phyloP scores from a whole-genome alignment of 1,140 invertebrate genomes.

The Andrena cerasifolii region DNA sequence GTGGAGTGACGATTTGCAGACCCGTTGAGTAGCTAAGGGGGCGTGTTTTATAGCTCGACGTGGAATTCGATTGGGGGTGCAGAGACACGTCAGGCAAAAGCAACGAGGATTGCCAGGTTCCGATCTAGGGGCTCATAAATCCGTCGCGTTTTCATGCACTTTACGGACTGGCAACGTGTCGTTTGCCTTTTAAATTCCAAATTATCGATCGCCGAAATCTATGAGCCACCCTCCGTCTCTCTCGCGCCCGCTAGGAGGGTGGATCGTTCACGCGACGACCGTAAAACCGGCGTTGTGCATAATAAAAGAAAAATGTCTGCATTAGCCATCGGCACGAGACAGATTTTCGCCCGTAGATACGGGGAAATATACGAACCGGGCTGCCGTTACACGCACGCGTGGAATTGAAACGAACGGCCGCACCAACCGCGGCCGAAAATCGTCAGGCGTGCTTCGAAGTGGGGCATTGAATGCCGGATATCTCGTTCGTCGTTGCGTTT shows the following conservation, averaged over 20 bases:
- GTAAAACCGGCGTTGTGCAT: slow-evolving; percentile 20
- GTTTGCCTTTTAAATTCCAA: slow-evolving; percentile 17
- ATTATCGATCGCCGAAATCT: slow-evolving; percentile 47
- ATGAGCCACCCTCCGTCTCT: not conserved
- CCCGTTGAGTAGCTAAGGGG: too few species aligned
- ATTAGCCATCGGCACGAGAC: slow-evolving; percentile 39
- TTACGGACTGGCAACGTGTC: not conserved
- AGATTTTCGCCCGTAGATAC: slow-evolving; percentile 44
- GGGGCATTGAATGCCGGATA: too few species aligned
- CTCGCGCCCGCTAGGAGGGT: not conserved
- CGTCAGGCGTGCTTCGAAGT: too few species aligned
- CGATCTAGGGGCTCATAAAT: slow-evolving; percentile 6
- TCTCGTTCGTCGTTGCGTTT: too few species aligned
- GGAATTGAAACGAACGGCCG: slow-evolving; percentile 13
- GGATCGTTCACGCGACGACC: slow-evolving; percentile 24
- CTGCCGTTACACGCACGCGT: slow-evolving; percentile 8
- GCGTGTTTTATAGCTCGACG: too few species aligned
- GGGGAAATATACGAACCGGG: slow-evolving; percentile 27
- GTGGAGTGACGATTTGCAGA: too few species aligned
- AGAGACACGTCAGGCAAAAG: not conserved
- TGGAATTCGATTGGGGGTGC: not conserved
- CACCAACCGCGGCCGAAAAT: too few species aligned
- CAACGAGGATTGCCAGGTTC: not conserved
- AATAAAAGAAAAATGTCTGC: slow-evolving; percentile 25
- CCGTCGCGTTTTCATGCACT: not conserved